These are phyloP conservation scores for Coelopa frigida DNA, from an alignment of 1,140 invertebrate genomes.

Conservation along the genomic window DNA sequence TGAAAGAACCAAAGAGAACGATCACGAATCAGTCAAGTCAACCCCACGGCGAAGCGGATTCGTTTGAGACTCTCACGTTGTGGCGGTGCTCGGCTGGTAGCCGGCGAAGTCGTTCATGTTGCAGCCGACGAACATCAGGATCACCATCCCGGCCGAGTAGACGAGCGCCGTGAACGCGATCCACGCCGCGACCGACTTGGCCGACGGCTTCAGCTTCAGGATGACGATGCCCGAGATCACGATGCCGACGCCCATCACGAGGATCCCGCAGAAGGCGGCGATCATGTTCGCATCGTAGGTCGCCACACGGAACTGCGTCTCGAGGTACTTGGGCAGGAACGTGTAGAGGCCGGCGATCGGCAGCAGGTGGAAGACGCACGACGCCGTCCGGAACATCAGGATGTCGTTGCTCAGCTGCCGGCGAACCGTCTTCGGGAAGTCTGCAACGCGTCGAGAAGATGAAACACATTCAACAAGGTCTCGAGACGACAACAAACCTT, in stretches of 20 bases:
- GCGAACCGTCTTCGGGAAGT: constrained; percentile 82
- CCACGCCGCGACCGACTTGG: constrained; percentile 80
- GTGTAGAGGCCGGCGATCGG: constrained; percentile 87
- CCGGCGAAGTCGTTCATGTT: constrained; percentile 76
- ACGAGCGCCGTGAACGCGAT: constrained; percentile 79
- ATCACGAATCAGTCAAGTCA: too few species aligned
- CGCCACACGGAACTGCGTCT: constrained; percentile 82
- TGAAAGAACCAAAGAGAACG: too few species aligned
- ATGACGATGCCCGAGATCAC: constrained; percentile 82
- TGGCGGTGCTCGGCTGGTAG: constrained; percentile 42
- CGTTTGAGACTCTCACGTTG: constrained; percentile 18
- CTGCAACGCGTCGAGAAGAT: constrained; percentile 45
- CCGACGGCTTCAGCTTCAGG: constrained; percentile 71
- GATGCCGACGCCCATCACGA: constrained; percentile 87
- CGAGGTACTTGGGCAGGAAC: constrained; percentile 89
- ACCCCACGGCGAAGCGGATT: not conserved
- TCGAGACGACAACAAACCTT: constrained; percentile 17
- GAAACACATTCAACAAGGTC: not conserved
- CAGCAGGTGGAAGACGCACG: constrained; percentile 80
- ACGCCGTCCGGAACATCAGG: constrained; percentile 80
- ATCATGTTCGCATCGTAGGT: constrained; percentile 85
- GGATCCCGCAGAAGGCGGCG: constrained; percentile 82
- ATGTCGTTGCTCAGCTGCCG: constrained; percentile 82
- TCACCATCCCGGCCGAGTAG: constrained; percentile 80
- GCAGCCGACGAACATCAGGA: constrained; percentile 83